phyloP scores from a whole-genome alignment of 2,797 vertebrate genomes.

The Cephalopachus bancanus region DNA sequence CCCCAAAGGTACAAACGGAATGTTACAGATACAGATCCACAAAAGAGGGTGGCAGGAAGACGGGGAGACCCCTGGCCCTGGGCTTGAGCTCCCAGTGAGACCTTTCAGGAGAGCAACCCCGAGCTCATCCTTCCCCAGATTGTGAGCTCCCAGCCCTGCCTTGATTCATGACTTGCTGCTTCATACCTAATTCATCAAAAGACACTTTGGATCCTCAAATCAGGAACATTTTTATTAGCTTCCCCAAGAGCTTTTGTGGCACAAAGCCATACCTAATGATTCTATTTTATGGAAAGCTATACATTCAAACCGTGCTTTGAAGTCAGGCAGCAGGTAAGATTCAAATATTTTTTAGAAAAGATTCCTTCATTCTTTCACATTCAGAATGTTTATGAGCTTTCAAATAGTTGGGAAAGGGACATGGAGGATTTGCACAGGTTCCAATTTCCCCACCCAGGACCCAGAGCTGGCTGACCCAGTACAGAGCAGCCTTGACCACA shows the following conservation, averaged over 20 bases:
- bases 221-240: slow-evolving; percentile 69
- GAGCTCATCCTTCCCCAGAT: rapidly evolving
- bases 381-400: slow-evolving; percentile 58
- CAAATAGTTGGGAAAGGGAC: background rate
- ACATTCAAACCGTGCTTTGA: slow-evolving; percentile 72
- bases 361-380: slow-evolving; percentile 58
- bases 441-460: background rate
- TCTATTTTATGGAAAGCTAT: slow-evolving; percentile 71
- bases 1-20: slow-evolving; percentile 47
- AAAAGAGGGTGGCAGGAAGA: background rate
- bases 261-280: slow-evolving; percentile 64
- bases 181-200: slow-evolving; percentile 69
- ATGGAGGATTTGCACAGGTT: background rate
- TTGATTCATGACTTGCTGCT: background rate
- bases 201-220: slow-evolving; percentile 67
- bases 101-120: background rate
- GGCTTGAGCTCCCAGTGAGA: background rate
- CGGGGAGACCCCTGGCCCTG: background rate
- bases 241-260: slow-evolving; percentile 69
- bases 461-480: rapidly evolving
- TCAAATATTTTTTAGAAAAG: slow-evolving; percentile 39
- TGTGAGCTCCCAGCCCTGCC: background rate
- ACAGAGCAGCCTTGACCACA: rapidly evolving
- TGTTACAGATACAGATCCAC: slow-evolving; percentile 4
- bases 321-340: slow-evolving; percentile 63